Evolutionary conservation across 1,140 invertebrate genomes (phyloP).

Genomic region (Bombus breviceps): DNA sequence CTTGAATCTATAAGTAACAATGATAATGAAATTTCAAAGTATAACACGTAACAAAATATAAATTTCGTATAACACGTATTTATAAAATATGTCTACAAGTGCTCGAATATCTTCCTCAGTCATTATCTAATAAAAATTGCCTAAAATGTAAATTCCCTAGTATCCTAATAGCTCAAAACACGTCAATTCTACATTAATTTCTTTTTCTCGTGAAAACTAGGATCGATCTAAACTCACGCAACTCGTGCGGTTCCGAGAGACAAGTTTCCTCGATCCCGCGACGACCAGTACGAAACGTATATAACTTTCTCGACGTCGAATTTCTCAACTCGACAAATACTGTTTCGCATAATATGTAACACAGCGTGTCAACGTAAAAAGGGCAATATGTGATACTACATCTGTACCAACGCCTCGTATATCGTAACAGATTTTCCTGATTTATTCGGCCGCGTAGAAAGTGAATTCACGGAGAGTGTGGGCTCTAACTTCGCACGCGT

Average conservation of each 20-base stretch:
- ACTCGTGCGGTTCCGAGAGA: neutral
- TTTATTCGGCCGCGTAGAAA: conserved; percentile 17
- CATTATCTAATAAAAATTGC: neutral
- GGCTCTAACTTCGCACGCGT: neutral
- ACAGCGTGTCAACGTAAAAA: neutral
- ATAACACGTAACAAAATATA: too few species aligned
- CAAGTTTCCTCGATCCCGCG: neutral
- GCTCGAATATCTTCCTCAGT: too few species aligned
- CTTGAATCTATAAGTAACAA: neutral
- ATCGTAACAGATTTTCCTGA: conserved; percentile 32
- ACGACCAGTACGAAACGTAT: neutral
- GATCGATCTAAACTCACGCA: neutral
- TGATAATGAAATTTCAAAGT: too few species aligned
- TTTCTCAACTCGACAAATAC: conserved; percentile 21
- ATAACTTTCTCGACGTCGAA: conserved; percentile 19
- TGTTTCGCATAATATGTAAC: neutral
- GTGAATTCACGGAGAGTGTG: neutral
- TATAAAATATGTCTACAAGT: neutral
- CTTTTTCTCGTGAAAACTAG: neutral
- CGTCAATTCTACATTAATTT: neutral
- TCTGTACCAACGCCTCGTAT: neutral
- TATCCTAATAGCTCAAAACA: neutral
- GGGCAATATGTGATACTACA: neutral
- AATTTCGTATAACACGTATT: neutral
- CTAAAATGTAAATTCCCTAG: neutral